Base-by-base conservation (phyloP, 2,888 invertebrate species). In the Acheta domesticus region DNA sequence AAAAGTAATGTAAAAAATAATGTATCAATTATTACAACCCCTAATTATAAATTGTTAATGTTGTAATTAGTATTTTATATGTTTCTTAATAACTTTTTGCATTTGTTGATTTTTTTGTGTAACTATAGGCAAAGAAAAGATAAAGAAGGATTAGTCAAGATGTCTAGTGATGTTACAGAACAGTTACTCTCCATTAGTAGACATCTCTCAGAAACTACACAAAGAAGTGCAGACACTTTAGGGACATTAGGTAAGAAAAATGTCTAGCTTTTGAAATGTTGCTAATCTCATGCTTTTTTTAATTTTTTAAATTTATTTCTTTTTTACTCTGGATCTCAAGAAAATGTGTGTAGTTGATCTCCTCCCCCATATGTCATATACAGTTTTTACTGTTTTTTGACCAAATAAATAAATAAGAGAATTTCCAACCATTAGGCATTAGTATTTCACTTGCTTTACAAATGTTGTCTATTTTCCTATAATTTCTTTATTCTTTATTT, bases 171-270 rank as follows among this genome's bases (percentile, higher is more conserved):
- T 86, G 92, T 96, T 0, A 96, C 97, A 0, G 96, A 96, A 84
- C 94, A 94, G 85, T 88, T 97, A 85, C 86, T 96, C 79, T 92
- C 94, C 73, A 93, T 97, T 82, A 96, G 96, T 82, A 90, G 95
- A 82, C 94, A 94, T 85, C 88, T 98, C 83, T 94, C 96, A 0
- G 94, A 95, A 83, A 96, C 97, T 1, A 94, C 96, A 19, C 92
- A 95, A 84, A 91, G 93, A 84, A 96, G 96, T 87, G 95, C 96
- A 78, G 91, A 93, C 77, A 96, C 97, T 0, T 88, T 97, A 81
- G 94, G 95, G 81, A 92, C 91, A 21, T 87, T 98, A 82, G 87
- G 91, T 89, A 85, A 84, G n/a, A n/a, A n/a, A n/a, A n/a, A n/a
- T n/a, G n/a, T n/a, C n/a, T n/a, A n/a, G n/a, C n/a, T n/a, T n/a